Conservation (phyloP, 2,888 invertebrate species). For the Scaptomyza reducta region DNA sequence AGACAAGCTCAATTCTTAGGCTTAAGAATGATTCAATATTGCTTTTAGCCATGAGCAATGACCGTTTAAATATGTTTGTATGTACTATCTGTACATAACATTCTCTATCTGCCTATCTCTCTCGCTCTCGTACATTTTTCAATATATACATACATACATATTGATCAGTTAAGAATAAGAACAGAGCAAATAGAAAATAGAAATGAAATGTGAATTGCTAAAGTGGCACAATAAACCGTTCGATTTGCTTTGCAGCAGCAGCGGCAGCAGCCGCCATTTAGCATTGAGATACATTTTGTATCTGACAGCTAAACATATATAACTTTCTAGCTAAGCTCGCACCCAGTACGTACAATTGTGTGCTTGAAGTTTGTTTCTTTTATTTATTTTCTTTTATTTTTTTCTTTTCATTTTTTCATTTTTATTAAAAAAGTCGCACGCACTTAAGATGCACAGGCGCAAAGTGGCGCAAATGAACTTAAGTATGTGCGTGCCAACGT, state of each 20-base stretch:
- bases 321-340: conserved; percentile 34
- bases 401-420: background rate
- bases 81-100: background rate
- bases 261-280: conserved; percentile 38
- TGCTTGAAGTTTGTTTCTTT: conserved; percentile 1
- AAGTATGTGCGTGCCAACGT: conserved; percentile 66
- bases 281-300: conserved; percentile 34
- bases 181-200: conserved; percentile 32
- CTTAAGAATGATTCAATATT: conserved; percentile 17
- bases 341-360: background rate
- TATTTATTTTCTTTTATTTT: no score
- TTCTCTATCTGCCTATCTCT: conserved; percentile 1
- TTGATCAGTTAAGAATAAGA: conserved; percentile 17
- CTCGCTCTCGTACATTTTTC: conserved; percentile 1
- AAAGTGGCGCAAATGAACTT: conserved; percentile 79
- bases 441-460: conserved; percentile 71
- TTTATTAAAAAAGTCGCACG: conserved; percentile 39
- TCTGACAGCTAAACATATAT: conserved; percentile 38
- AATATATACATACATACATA: conserved; percentile 22
- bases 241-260: conserved; percentile 19
- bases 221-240: conserved; percentile 72
- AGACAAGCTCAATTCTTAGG: background rate
- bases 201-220: conserved; percentile 37
- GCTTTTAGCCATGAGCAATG: conserved; percentile 34
- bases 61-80: conserved; percentile 25